These are phyloP conservation scores for Eleginops maclovinus DNA, from an alignment of 2,113 vertebrate genomes.

Conservation along the genomic window DNA sequence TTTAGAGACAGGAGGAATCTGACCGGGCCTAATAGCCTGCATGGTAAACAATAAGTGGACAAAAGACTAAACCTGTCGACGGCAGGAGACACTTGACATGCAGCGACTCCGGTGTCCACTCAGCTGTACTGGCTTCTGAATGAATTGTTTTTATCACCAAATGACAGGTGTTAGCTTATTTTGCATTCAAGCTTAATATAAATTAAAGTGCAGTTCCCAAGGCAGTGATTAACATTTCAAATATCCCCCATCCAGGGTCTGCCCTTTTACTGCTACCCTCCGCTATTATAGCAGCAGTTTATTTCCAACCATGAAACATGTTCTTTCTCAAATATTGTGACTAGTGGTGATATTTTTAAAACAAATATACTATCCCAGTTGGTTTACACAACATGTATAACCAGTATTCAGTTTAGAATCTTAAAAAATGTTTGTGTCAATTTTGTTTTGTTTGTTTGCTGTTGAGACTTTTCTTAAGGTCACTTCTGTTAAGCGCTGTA, in stretches of 20 bases:
- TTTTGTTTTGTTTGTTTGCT: background rate
- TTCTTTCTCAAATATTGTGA: background rate
- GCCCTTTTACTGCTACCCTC: constrained; percentile 39
- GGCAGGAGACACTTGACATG: constrained; percentile 16
- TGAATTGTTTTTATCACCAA: constrained; percentile 33
- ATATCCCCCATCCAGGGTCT: constrained; percentile 36
- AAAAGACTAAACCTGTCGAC: constrained; percentile 18
- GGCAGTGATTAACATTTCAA: constrained; percentile 59
- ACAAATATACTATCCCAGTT: background rate
- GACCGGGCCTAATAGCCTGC: constrained; percentile 9
- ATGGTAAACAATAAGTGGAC: constrained; percentile 24
- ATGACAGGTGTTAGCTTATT: constrained; percentile 44
- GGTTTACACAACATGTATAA: no score
- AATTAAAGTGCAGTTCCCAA: constrained; percentile 34
- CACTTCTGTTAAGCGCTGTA: no score
- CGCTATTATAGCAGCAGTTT: constrained; percentile 8
- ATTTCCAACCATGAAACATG: background rate
- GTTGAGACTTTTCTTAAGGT: no score
- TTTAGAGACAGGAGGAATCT: background rate
- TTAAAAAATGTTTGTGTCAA: background rate
- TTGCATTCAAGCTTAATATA: constrained; percentile 44
- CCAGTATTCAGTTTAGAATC: background rate
- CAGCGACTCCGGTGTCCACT: constrained; percentile 1
- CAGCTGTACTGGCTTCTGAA: background rate
- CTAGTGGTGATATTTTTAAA: background rate